Evolutionary conservation across 2,797 vertebrate species (phyloP), one percentile per base, ranked within the genome.

Genomic region (Bradypodion pumilum): DNA sequence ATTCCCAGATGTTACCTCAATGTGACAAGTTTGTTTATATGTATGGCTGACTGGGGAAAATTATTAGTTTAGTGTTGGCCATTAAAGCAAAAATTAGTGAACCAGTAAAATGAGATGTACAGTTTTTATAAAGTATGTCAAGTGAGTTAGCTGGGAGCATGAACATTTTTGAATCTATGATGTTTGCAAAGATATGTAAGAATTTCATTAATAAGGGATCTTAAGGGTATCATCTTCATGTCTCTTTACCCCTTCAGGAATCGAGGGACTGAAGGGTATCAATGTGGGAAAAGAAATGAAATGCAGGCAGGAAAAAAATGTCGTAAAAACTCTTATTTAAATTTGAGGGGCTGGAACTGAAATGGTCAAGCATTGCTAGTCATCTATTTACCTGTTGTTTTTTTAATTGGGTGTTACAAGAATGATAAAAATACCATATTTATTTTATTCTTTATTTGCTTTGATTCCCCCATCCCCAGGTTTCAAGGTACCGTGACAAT

Each of bases 1-100:
- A 83, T 86, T 89, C 85, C 86, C 86, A 88, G 90, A 85, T 77
- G 69, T 94, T 88, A 49, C 66, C 52, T 78, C 13, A 63, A 42
- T 63, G 66, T 72, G n/a, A 35, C 10, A 27, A 2, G 27, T 32
- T 70, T 65, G 46, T 85, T 82, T 68, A 74, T 68, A 49, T 80
- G 46, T 76, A 27, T 7, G 29, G 23, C 3, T 70, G 49, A 10
- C 21, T 6, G 49, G 68, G 65, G 52, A 23, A 12, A 44, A 25
- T 8, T 46, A 10, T 16, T 63, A 42, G 15, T 29, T 32, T 74
- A 60, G 56, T 6, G n/a, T 44, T 69, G 65, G 19, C 46, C 23
- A 56, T 70, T 25, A 40, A 75, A 52, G 23, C 8, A 9, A 52
- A 40, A 23, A 70, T 19, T 35, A 56, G 52, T 46, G 46, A 49